These are phyloP conservation scores for Lycocorax pyrrhopterus DNA, from an alignment of 2,113 vertebrate species.

Conservation along the genomic window DNA sequence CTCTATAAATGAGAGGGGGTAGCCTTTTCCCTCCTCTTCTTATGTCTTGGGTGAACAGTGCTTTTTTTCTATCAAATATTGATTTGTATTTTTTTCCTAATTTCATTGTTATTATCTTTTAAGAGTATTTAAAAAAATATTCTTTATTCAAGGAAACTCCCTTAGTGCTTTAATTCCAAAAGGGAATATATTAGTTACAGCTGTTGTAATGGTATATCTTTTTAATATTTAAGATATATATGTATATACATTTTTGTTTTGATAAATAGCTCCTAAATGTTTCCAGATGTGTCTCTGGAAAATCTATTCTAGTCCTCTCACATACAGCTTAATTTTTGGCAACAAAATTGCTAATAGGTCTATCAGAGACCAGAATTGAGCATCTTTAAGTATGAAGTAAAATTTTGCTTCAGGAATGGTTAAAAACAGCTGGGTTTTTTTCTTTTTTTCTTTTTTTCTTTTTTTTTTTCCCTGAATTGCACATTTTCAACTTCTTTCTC, in stretches of 20 bases:
- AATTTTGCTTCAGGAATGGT: neutral
- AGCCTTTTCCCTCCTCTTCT: neutral
- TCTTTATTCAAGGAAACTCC: neutral
- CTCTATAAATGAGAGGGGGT: neutral
- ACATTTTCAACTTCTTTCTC: neutral
- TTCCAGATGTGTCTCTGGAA: neutral
- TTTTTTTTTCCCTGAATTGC: rapidly evolving
- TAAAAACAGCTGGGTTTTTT: neutral
- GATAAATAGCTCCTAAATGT: neutral
- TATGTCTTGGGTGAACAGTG: neutral
- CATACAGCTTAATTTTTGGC: neutral
- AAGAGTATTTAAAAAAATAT: neutral
- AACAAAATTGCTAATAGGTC: neutral
- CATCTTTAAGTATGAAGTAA: neutral
- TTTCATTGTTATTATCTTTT: neutral
- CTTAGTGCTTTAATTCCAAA: neutral
- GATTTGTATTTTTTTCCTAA: neutral
- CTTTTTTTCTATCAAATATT: neutral
- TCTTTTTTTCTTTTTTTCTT: rapidly evolving
- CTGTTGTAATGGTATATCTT: neutral
- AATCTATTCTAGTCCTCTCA: neutral
- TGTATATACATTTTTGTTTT: neutral
- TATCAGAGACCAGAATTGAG: neutral
- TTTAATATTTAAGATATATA: neutral
- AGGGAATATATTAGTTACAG: neutral